A percentile compares a stretch with the other conserved stretches of the same genome.
These are phyloP conservation scores for Leuctra nigra DNA, from an alignment of 2,888 invertebrate species.

Conservation along the genomic window DNA sequence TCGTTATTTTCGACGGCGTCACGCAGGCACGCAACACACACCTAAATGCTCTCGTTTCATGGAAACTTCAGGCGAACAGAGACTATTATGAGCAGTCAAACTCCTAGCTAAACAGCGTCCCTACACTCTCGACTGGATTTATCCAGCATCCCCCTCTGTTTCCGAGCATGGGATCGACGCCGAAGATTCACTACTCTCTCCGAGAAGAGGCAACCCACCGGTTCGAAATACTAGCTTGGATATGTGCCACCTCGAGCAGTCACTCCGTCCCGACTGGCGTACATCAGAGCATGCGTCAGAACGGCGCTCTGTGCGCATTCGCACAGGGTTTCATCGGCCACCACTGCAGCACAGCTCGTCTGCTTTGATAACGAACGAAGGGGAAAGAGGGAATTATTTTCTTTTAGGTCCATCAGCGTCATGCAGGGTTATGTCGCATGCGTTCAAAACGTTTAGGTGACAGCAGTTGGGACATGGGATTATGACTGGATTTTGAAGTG, in stretches of 20 bases:
- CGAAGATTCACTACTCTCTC: neutral
- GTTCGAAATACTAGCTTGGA: neutral
- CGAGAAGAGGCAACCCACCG: neutral
- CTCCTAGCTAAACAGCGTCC: neutral
- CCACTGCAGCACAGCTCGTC: no score
- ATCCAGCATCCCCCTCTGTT: neutral
- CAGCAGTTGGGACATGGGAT: no score
- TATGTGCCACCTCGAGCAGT: neutral
- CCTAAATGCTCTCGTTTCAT: neutral
- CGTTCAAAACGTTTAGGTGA: no score
- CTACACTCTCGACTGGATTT: neutral
- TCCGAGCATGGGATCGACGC: neutral
- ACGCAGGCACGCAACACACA: neutral
- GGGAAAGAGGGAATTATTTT: no score
- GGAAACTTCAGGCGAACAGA: no score
- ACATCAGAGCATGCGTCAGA: neutral
- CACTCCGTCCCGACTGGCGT: neutral
- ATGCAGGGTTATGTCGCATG: no score
- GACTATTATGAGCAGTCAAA: no score
- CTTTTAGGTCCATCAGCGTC: no score
- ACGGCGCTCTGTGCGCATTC: no score
- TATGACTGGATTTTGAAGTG: no score
- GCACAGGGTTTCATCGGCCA: no score
- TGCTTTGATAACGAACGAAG: no score
- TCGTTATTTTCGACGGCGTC: slow-evolving; percentile 1